Evolutionary conservation across 2,888 invertebrate genomes (phyloP).

Genomic region (Lithodes maja): DNA sequence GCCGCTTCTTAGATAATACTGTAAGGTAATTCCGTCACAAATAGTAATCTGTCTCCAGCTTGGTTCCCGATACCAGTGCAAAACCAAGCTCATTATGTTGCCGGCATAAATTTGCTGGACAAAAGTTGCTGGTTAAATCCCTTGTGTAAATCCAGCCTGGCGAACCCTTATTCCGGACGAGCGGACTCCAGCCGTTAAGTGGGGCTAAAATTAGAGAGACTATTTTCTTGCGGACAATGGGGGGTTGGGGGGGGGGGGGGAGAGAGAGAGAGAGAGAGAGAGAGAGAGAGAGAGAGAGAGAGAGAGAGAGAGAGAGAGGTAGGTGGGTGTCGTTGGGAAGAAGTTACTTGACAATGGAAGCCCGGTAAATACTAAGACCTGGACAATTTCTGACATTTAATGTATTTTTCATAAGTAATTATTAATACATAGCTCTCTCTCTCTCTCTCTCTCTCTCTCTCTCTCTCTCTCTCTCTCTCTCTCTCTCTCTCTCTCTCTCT

Average conservation of each 20-base stretch:
- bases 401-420: too few relatives aligned
- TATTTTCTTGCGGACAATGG: neutral
- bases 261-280: neutral
- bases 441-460: conserved; percentile 2
- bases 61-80: too few relatives aligned
- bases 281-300: neutral
- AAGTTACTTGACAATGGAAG: too few relatives aligned
- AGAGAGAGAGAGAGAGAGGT: neutral
- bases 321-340: neutral
- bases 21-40: too few relatives aligned
- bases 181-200: neutral
- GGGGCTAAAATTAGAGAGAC: neutral
- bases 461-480: neutral
- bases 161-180: neutral
- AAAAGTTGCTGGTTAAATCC: too few relatives aligned
- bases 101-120: too few relatives aligned
- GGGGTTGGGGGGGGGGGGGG: neutral
- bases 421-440: neutral
- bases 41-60: too few relatives aligned
- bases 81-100: too few relatives aligned
- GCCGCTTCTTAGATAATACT: too few relatives aligned
- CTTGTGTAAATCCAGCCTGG: neutral
- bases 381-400: too few relatives aligned
- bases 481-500: neutral
- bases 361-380: too few relatives aligned